Evolutionary conservation across 2,797 vertebrate genomes (phyloP), one percentile per base, ranked within the genome.

Genomic region (Lepilemur ruficaudatus): DNA sequence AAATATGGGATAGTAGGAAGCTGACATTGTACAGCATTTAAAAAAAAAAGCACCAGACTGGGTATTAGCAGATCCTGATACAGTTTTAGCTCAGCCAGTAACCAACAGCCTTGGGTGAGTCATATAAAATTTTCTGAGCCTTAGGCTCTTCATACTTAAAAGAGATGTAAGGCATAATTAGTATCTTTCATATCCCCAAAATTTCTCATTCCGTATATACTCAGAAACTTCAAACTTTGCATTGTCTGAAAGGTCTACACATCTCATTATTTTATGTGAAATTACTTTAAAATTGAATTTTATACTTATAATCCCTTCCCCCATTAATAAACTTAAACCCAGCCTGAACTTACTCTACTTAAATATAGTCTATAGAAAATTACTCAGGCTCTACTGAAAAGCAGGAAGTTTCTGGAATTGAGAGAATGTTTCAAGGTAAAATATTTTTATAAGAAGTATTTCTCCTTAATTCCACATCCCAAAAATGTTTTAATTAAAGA

Each of bases 1-100:
- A 92, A 92, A 91, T 94, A 82, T 86, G n/a, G 11, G 46, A 76
- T 80, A 50, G n/a, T 41, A 75, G 61, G 41, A 96, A 95, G 46
- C 25, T 86, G 43, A 95, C 41, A 82, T 69, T 63, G 35, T 82
- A 46, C 18, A 93, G 52, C 9, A 43, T 75, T 52, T 8, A 10
- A 69, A 80, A 55, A 88, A 65, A 65, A 32, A 61, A 81, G 20
- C 23, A 91, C n/a, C 30, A 75, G 70, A 69, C 17, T 89, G 38
- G n/a, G n/a, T 95, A 89, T 89, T 86, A 83, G 63, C 46, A 86
- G 35, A 93, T 76, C 43, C 67, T 93, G 23, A 78, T 41, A 75
- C 0, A 90, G 73, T 75, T 92, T 65, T 28, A 78, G 28, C 4
- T 69, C 15, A 79, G n/a, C 23, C 55, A 82, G 11, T 96, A 84